Evolutionary conservation across 2,888 invertebrate species (phyloP), one percentile per base, ranked within the genome.

Genomic region (Craniophora ligustri): DNA sequence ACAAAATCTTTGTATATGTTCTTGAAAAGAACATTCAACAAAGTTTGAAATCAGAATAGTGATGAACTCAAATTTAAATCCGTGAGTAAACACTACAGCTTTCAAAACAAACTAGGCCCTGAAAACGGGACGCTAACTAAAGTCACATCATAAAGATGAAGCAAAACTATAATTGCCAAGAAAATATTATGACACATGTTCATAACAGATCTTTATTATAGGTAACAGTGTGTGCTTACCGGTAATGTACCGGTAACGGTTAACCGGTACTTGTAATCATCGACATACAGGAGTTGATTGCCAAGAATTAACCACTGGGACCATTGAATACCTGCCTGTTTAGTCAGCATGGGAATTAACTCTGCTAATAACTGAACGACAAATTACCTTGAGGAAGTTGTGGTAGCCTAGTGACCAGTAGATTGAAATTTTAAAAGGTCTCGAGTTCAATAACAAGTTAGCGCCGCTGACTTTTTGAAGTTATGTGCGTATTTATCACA

Each of bases 221-320:
- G 4, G 4, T 26, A n/a, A 36, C 69, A 56, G 55, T 36, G 63
- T 55, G 44, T 68, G 34, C 26, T 36, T 21, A 30, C 18, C 18
- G 18, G n/a, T n/a, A n/a, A 5, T 10, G 32, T n/a, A 26, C n/a
- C 26, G n/a, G 46, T 46, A 36, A n/a, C n/a, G n/a, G n/a, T n/a
- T 18, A 34, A 45, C 48, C 21, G 57, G 45, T 68, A 31, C 15
- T 50, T 45, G 50, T 50, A 44, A 48, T 50, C 47, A 69, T 64
- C 13, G 42, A 34, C 49, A 47, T 48, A 47, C 40, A 50, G 40
- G 30, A 21, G 47, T 38, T 23, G 45, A 50, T 39, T 65, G 65
- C 65, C 65, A 69, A 65, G 70, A 65, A 65, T 65, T 69, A 44
- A 57, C 8, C 16, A 50, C 50, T 50, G 55, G 54, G 35, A 42